Conservation (phyloP, 1,140 invertebrate genomes). For the Theocolax elegans region DNA sequence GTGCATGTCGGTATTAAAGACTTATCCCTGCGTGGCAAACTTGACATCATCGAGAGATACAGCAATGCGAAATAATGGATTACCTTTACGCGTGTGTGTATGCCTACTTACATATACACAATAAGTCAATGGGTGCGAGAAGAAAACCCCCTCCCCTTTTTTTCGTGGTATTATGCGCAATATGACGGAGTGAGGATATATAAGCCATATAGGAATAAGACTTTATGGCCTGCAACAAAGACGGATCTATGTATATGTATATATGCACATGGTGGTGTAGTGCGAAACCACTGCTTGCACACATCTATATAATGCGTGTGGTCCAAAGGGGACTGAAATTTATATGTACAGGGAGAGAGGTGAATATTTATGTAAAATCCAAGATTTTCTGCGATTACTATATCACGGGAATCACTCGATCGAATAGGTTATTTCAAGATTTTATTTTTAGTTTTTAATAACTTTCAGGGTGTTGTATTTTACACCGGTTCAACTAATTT, state of each 20-base stretch:
- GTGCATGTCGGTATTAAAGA: conserved; percentile 44
- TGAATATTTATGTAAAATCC: too few relatives aligned
- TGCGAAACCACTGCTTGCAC: too few relatives aligned
- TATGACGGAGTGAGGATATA: conserved; percentile 47
- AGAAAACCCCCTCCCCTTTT: conserved; percentile 19
- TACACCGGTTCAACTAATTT: too few relatives aligned
- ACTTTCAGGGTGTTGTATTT: too few relatives aligned
- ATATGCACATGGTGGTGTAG: not conserved
- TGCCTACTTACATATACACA: not conserved
- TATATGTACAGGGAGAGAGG: not conserved
- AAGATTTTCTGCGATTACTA: too few relatives aligned
- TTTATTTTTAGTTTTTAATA: too few relatives aligned
- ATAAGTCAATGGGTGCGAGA: conserved; percentile 43
- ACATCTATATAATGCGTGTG: too few relatives aligned
- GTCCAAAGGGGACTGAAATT: not conserved
- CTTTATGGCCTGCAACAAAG: conserved; percentile 50
- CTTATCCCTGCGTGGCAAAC: conserved; percentile 38
- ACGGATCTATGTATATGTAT: conserved; percentile 23
- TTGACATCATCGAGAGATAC: conserved; percentile 31
- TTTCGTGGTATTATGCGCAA: conserved; percentile 48
- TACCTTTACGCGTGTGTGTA: conserved; percentile 39
- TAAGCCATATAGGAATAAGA: conserved; percentile 58
- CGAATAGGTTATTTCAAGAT: not conserved
- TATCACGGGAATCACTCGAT: not conserved
- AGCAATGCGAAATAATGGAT: conserved; percentile 57